Base-by-base conservation (phyloP, 2,888 invertebrate genomes). In the Ectemnius cavifrons region DNA sequence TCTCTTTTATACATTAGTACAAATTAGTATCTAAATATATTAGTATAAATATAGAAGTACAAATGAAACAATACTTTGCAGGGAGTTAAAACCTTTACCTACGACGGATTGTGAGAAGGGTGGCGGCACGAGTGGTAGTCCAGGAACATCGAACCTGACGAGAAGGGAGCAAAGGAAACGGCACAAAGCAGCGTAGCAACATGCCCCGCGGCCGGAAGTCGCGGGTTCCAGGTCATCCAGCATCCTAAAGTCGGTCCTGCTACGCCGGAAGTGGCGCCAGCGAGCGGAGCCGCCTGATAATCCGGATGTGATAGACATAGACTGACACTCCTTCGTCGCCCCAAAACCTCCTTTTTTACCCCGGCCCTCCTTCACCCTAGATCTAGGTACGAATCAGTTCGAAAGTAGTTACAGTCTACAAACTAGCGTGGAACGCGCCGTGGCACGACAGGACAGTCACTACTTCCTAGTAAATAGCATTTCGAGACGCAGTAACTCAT, bases 31-130 rank as follows among this genome's bases (percentile, higher is more conserved):
- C 23, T 23, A 23, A 23, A 2, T n/a, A 14, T 52, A 52, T 14
- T 16, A 52, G 0, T 11, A 37, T 37, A 37, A 11, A 37, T 37
- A 37, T 11, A 37, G 5, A 37, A 37, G 37, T 37, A 6, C 4
- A 37, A 2, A 37, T 8, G 5, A n/a, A 14, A 11, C 13, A 2
- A 58, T 18, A 23, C 28, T 52, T 63, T 49, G 4, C 89, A 93
- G 95, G 89, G 95, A 95, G 89, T 88, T 95, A 66, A 95, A 95
- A 86, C 93, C 95, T 1, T 92, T 94, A 71, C 91, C 94, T 20
- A 92, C 92, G 37, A 92, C 91, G 47, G 94, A 92, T 73, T 87
- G 89, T 65, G 91, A 91, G 66, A 87, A 88, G 60, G 85, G 85
- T 5, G 80, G 84, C 8, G 62, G 74, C 2, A 23, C 71, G 86